Conservation (phyloP, 2,888 invertebrate genomes). For the Clistopyga incitator region DNA sequence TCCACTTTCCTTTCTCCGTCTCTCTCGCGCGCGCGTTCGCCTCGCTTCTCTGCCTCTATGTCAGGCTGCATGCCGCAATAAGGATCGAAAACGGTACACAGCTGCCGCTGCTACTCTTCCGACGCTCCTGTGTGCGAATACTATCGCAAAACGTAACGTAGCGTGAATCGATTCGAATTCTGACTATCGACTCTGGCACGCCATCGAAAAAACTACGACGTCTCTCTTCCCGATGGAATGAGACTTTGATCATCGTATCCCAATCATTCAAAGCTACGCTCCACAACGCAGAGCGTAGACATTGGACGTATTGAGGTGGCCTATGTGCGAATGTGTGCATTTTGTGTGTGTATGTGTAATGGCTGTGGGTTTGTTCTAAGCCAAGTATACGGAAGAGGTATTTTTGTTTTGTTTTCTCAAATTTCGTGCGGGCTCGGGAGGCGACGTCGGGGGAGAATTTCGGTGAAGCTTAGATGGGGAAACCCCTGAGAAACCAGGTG, state of each 20-base stretch:
- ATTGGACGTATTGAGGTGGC: neutral
- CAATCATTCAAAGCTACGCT: neutral
- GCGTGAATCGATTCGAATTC: slow-evolving; percentile 58
- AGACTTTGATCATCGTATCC: neutral
- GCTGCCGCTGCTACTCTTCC: slow-evolving; percentile 33
- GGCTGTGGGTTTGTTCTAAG: neutral
- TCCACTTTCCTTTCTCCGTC: slow-evolving; percentile 29
- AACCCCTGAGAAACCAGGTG: slow-evolving; percentile 22
- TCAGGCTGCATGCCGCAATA: slow-evolving; percentile 27
- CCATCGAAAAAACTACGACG: neutral
- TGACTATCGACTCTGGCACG: slow-evolving; percentile 39
- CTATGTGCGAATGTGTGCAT: no score
- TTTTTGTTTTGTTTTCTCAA: slow-evolving; percentile 8
- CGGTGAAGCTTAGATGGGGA: neutral
- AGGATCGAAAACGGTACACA: slow-evolving; percentile 41
- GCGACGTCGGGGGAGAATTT: neutral
- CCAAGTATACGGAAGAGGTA: neutral
- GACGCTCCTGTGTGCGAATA: slow-evolving; percentile 25
- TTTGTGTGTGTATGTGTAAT: neutral
- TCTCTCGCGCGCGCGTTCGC: neutral
- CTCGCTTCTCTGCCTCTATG: slow-evolving; percentile 29
- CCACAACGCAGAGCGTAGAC: neutral
- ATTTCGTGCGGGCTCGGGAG: slow-evolving; percentile 19
- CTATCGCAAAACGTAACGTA: slow-evolving; percentile 59
- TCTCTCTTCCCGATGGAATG: slow-evolving; percentile 10